Conservation (phyloP, 1,140 invertebrate genomes). For the Pachyrhynchus sulphureomaculatus region DNA sequence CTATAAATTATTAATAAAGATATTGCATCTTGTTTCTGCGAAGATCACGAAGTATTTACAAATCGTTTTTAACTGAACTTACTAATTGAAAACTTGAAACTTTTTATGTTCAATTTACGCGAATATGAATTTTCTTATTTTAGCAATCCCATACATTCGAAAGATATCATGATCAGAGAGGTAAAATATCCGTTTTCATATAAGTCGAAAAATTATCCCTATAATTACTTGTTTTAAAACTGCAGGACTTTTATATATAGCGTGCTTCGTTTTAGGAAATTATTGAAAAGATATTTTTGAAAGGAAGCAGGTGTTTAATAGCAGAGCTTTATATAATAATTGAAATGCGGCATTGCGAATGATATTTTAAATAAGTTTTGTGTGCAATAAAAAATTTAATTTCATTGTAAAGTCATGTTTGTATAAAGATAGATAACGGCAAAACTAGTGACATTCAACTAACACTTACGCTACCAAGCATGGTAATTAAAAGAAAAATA, state of each 20-base stretch:
- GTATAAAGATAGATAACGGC: too few relatives aligned
- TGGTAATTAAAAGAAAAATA: too few relatives aligned
- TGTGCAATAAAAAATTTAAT: too few relatives aligned
- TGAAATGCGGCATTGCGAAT: neutral
- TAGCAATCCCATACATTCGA: neutral
- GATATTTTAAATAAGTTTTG: too few relatives aligned
- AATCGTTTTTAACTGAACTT: too few relatives aligned
- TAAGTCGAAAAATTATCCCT: neutral
- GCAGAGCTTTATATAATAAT: neutral
- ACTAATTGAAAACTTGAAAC: neutral
- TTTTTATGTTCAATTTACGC: too few relatives aligned
- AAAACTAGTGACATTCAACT: too few relatives aligned
- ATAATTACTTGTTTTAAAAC: neutral
- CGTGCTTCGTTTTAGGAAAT: neutral
- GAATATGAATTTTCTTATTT: neutral
- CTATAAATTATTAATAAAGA: too few relatives aligned
- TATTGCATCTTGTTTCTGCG: too few relatives aligned
- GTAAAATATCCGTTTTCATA: neutral
- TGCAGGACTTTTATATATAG: neutral
- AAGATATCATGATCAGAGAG: neutral
- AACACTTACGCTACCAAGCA: too few relatives aligned
- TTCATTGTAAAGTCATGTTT: too few relatives aligned
- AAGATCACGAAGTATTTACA: too few relatives aligned
- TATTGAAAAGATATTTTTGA: neutral
- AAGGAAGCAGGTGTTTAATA: constrained; percentile 5